Conservation (phyloP, 2,113 vertebrate genomes). For the Silurus glanis region DNA sequence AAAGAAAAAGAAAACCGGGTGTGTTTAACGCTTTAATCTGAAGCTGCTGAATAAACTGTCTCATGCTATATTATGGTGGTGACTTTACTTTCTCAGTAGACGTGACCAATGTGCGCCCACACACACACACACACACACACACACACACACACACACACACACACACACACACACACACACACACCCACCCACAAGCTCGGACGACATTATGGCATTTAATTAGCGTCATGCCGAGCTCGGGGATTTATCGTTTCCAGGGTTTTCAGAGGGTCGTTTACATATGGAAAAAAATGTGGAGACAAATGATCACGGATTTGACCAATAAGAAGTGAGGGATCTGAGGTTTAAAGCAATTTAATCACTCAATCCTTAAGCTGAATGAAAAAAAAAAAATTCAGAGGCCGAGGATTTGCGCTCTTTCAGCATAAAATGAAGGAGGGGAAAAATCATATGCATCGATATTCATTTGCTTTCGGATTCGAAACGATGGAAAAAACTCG, state of each 20-base stretch:
- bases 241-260: slow-evolving; percentile 13
- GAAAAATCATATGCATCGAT: not conserved
- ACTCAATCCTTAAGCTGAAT: slow-evolving; percentile 16
- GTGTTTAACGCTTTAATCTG: slow-evolving; percentile 3
- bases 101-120: no score
- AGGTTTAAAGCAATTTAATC: slow-evolving; percentile 43
- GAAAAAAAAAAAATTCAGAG: slow-evolving; percentile 18
- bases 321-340: slow-evolving; percentile 44
- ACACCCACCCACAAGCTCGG: not conserved
- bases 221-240: not conserved
- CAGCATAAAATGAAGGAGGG: not conserved
- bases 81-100: not conserved
- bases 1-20: slow-evolving; percentile 1
- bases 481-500: not conserved
- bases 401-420: slow-evolving; percentile 9
- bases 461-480: no score
- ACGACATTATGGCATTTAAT: slow-evolving; percentile 6
- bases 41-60: not conserved
- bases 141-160: slow-evolving; percentile 68
- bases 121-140: slow-evolving; percentile 72
- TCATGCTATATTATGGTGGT: not conserved
- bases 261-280: slow-evolving; percentile 18
- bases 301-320: not conserved
- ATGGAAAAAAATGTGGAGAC: not conserved
- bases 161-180: slow-evolving; percentile 61